phyloP scores from a whole-genome alignment of 1,140 invertebrate genomes.

The Hycleus cichorii region DNA sequence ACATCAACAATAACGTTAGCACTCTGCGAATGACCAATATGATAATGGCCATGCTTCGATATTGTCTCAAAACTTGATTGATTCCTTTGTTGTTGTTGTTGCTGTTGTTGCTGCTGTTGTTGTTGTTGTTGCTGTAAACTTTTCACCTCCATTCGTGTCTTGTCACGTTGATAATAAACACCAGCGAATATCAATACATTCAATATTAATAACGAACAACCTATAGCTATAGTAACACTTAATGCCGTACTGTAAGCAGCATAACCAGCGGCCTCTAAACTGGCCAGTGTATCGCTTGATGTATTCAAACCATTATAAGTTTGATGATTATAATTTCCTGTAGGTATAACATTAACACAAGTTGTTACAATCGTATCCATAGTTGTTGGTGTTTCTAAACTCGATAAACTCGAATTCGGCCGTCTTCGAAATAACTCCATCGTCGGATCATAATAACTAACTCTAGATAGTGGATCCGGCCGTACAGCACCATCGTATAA shows the following conservation, averaged over 20 bases:
- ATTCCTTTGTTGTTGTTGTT: constrained; percentile 60
- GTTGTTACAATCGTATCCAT: constrained; percentile 51
- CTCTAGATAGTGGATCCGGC: constrained; percentile 64
- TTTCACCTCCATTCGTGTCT: constrained; percentile 73
- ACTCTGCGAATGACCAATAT: constrained; percentile 58
- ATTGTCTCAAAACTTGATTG: constrained; percentile 63
- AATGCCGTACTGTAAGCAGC: constrained; percentile 75
- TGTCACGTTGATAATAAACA: constrained; percentile 81
- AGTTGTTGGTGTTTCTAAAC: constrained; percentile 48
- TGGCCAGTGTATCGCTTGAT: constrained; percentile 61
- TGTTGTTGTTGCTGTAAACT: constrained; percentile 56
- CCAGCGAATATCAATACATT: constrained; percentile 82
- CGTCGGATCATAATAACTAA: constrained; percentile 47
- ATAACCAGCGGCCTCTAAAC: constrained; percentile 70
- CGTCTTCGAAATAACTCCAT: constrained; percentile 51
- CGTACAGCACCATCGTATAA: constrained; percentile 75
- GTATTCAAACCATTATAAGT: constrained; percentile 50
- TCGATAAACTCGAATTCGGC: constrained; percentile 44
- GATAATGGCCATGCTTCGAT: constrained; percentile 59
- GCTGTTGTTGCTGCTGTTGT: constrained; percentile 57
- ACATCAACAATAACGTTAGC: constrained; percentile 72
- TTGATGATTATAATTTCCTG: constrained; percentile 49
- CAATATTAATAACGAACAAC: constrained; percentile 75
- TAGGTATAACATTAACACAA: constrained; percentile 50
- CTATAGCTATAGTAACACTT: constrained; percentile 81